phyloP scores from a whole-genome alignment of 2,888 invertebrate species.

The Drosophila niveifrons region DNA sequence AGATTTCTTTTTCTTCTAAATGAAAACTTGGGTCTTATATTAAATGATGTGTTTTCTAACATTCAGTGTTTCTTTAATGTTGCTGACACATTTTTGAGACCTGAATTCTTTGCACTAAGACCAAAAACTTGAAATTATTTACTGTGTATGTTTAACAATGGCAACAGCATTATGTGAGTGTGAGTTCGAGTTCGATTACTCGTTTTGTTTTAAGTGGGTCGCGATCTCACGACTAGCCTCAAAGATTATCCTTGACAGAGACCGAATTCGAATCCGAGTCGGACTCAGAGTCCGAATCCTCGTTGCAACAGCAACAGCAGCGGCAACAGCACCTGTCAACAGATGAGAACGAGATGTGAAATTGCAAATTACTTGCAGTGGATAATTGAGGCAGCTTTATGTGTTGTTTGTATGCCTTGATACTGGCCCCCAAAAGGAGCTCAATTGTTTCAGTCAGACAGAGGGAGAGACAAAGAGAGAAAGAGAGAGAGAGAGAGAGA shows the following conservation, averaged over 20 bases:
- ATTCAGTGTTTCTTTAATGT: too few relatives aligned
- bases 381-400: not conserved
- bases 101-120: too few relatives aligned
- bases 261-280: too few relatives aligned
- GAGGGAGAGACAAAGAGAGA: not conserved
- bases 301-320: not conserved
- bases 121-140: too few relatives aligned
- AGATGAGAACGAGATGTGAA: conserved; percentile 12
- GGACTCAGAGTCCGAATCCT: not conserved
- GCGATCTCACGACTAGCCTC: not conserved
- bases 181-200: not conserved
- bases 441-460: not conserved
- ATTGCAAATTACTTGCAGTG: conserved; percentile 2
- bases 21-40: too few relatives aligned
- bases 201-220: not conserved
- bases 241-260: conserved; percentile 11
- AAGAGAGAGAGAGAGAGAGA: not conserved
- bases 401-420: not conserved
- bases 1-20: too few relatives aligned
- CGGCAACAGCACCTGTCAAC: conserved; percentile 17
- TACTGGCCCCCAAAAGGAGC: not conserved
- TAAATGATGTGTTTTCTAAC: too few relatives aligned
- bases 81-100: too few relatives aligned
- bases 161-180: not conserved
- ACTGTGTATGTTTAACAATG: not conserved